Evolutionary conservation across 2,113 vertebrate species (phyloP).

Genomic region (Balaeniceps rex): DNA sequence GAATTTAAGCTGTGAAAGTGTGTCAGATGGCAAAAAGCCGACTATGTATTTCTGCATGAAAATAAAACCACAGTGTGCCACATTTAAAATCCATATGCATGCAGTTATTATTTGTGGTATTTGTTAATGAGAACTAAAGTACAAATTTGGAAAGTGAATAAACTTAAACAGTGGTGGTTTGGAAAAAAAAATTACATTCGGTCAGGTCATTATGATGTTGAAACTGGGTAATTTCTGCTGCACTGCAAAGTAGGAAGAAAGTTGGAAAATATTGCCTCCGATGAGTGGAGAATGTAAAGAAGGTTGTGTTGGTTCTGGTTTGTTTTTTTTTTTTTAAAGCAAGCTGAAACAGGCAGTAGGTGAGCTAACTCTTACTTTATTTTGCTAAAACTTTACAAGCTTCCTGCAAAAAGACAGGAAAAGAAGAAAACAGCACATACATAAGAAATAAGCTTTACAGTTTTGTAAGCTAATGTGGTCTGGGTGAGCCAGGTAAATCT

Average conservation of each 20-base stretch:
- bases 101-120: not conserved
- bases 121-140: not conserved
- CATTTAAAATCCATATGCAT: not conserved
- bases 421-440: not conserved
- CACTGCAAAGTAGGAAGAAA: not conserved
- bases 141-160: not conserved
- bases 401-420: not conserved
- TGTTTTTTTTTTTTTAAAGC: not conserved
- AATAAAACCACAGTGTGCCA: not conserved
- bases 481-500: not conserved
- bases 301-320: not conserved
- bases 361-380: not conserved
- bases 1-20: not conserved
- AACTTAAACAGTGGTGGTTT: not conserved
- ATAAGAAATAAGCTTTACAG: not conserved
- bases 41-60: not conserved
- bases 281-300: not conserved
- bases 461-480: not conserved
- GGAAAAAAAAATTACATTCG: not conserved
- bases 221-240: not conserved
- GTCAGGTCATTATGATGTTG: not conserved
- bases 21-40: not conserved
- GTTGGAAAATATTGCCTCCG: not conserved
- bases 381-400: not conserved
- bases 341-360: not conserved